Conservation (phyloP, 2,113 vertebrate species). For the Cyprinodon brontotheroides region DNA sequence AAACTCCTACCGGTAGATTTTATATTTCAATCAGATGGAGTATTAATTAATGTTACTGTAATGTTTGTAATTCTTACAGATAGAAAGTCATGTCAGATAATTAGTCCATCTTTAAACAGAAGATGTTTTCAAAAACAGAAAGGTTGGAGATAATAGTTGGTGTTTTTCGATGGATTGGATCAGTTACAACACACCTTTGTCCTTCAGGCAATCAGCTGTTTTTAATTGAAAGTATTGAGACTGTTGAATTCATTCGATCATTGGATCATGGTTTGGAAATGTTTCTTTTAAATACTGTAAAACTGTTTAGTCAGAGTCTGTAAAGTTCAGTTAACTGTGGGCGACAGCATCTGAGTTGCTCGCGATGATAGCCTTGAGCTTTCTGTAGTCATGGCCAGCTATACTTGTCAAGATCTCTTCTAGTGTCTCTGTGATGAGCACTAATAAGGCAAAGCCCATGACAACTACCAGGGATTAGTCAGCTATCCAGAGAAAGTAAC, state of each 20-base stretch:
- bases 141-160: slow-evolving; percentile 25
- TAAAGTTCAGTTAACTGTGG: background rate
- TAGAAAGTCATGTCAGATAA: background rate
- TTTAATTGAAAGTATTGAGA: background rate
- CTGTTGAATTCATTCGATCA: background rate
- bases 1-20: slow-evolving; percentile 8
- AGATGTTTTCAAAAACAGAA: slow-evolving; percentile 47
- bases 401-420: slow-evolving; percentile 6
- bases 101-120: slow-evolving; percentile 1
- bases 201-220: background rate
- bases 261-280: slow-evolving; percentile 14
- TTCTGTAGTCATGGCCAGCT: slow-evolving; percentile 8
- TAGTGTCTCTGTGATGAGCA: background rate
- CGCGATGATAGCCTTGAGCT: slow-evolving; percentile 4
- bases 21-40: background rate
- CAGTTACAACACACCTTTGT: slow-evolving; percentile 19
- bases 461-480: slow-evolving; percentile 18
- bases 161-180: slow-evolving; percentile 28
- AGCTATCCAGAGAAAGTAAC: slow-evolving; percentile 14
- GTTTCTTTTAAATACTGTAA: background rate
- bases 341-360: background rate
- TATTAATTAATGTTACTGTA: background rate
- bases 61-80: background rate
- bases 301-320: slow-evolving; percentile 1
- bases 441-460: slow-evolving; percentile 27